phyloP scores from a whole-genome alignment of 2,113 vertebrate genomes.

The Prunella fulvescens region DNA sequence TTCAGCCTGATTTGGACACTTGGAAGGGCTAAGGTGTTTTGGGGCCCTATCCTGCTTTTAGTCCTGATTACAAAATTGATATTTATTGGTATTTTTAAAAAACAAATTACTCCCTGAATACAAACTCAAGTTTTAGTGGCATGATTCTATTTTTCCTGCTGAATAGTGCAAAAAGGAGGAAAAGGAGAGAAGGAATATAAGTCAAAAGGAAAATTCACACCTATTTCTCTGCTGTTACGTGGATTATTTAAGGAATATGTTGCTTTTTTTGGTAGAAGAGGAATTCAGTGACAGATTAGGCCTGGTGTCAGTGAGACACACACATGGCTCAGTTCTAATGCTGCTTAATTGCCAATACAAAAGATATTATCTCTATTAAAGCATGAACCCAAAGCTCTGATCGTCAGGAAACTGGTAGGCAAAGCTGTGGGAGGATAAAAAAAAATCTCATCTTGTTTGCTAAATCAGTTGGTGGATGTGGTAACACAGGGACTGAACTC shows the following conservation, averaged over 20 bases:
- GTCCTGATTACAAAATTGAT: background rate
- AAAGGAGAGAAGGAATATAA: background rate
- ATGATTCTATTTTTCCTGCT: background rate
- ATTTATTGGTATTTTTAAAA: background rate
- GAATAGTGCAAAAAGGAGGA: background rate
- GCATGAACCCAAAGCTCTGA: background rate
- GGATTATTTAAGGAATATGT: background rate
- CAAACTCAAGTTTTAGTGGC: background rate
- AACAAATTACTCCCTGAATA: background rate
- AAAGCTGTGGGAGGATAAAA: conserved; percentile 25
- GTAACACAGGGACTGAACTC: background rate
- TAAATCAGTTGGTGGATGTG: conserved; percentile 38
- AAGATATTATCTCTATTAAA: background rate
- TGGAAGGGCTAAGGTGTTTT: background rate
- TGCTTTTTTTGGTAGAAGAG: background rate
- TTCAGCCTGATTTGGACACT: background rate
- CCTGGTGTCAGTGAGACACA: background rate
- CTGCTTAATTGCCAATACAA: conserved; percentile 3
- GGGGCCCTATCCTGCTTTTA: background rate
- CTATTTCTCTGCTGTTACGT: background rate
- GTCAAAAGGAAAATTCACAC: background rate
- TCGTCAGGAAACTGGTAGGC: conserved; percentile 18
- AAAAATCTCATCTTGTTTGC: background rate
- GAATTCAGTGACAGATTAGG: background rate
- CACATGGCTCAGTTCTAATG: background rate